phyloP scores from a whole-genome alignment of 2,888 invertebrate genomes.

The Amphiduros pacificus region DNA sequence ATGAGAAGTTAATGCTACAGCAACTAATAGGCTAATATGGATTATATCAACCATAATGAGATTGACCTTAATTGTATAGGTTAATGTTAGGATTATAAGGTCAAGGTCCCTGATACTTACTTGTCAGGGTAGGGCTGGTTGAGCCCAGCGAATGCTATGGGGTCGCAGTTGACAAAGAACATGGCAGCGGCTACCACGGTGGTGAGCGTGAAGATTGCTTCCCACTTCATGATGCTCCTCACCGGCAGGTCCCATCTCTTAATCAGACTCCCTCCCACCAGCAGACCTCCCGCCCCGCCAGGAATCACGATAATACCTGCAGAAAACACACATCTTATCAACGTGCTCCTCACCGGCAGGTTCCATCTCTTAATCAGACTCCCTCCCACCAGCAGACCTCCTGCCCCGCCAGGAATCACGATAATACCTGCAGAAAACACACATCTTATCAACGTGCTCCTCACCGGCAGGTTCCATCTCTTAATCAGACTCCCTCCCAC shows the following conservation, averaged over 20 bases:
- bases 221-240: constrained; percentile 41
- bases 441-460: constrained; percentile 44
- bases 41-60: no score
- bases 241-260: constrained; percentile 44
- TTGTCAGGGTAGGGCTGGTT: constrained; percentile 8
- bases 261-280: constrained; percentile 48
- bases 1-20: no score
- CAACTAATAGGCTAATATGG: no score
- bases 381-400: constrained; percentile 11
- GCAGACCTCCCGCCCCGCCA: constrained; percentile 50
- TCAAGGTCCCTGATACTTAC: no score
- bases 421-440: constrained; percentile 9
- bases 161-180: constrained; percentile 24
- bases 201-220: constrained; percentile 28
- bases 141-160: constrained; percentile 27
- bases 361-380: constrained; percentile 12
- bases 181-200: constrained; percentile 6
- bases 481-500: constrained; percentile 48
- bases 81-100: no score
- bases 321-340: no score
- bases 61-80: no score
- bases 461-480: constrained; percentile 41
- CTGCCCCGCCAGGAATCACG: constrained; percentile 15
- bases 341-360: no score
- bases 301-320: constrained; percentile 49